Evolutionary conservation across 2,113 vertebrate species (phyloP).

Genomic region (Semnornis frantzii): DNA sequence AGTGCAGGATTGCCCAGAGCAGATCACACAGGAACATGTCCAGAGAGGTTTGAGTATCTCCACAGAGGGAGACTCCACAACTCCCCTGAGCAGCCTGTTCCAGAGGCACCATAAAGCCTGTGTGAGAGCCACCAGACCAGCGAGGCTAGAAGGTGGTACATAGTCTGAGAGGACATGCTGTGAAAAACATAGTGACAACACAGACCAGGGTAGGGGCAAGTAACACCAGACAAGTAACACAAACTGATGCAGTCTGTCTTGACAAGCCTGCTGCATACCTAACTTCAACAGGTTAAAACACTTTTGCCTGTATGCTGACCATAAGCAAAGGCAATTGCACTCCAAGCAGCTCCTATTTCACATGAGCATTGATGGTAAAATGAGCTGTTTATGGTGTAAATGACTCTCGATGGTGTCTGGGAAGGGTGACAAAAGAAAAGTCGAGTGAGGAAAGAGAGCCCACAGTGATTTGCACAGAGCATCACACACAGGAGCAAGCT

Average conservation of each 20-base stretch:
- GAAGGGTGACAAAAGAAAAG: background rate
- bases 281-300: background rate
- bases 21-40: too few relatives aligned
- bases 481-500: background rate
- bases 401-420: background rate
- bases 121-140: background rate
- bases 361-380: background rate
- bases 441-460: background rate
- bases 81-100: too few relatives aligned
- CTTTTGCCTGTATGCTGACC: background rate
- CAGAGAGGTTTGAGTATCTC: too few relatives aligned
- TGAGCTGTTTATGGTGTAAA: accelerated
- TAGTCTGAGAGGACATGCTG: background rate
- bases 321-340: background rate
- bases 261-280: background rate
- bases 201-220: background rate
- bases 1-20: too few relatives aligned
- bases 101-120: background rate
- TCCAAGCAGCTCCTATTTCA: background rate
- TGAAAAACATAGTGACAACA: background rate
- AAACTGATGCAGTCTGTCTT: background rate
- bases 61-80: too few relatives aligned
- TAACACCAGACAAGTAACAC: background rate
- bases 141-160: background rate
- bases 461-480: background rate